Evolutionary conservation across 2,888 invertebrate species (phyloP).

Genomic region (Strigamia maritima): DNA sequence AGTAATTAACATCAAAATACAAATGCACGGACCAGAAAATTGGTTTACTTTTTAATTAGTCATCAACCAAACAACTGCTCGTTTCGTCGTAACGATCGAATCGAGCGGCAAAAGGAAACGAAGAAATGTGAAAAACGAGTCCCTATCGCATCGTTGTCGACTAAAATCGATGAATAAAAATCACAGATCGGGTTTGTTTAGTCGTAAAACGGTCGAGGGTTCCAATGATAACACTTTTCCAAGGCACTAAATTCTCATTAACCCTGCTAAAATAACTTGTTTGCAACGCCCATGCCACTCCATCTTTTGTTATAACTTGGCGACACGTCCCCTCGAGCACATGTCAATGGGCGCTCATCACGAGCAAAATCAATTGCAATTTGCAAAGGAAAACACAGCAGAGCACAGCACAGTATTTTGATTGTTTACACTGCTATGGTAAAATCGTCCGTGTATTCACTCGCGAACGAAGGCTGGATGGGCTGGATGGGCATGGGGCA

Average conservation of each 20-base stretch:
- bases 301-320: background rate
- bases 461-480: constrained; percentile 18
- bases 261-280: constrained; percentile 21
- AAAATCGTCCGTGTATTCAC: constrained; percentile 29
- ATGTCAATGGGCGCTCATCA: background rate
- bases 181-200: constrained; percentile 29
- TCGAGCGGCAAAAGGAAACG: constrained; percentile 1
- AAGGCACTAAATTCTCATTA: constrained; percentile 32
- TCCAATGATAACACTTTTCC: background rate
- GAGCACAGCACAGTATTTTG: background rate
- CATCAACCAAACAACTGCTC: background rate
- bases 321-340: constrained; percentile 15
- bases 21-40: constrained; percentile 29
- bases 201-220: background rate
- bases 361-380: background rate
- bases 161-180: constrained; percentile 10
- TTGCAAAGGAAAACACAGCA: background rate
- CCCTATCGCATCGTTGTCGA: background rate
- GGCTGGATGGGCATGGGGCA: too few species aligned
- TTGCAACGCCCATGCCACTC: background rate
- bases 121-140: background rate
- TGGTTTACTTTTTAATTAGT: constrained; percentile 13
- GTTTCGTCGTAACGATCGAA: too few species aligned
- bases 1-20: constrained; percentile 32
- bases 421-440: constrained; percentile 8